These are phyloP conservation scores for Diadophis punctatus DNA, from an alignment of 2,113 vertebrate species.

Conservation along the genomic window DNA sequence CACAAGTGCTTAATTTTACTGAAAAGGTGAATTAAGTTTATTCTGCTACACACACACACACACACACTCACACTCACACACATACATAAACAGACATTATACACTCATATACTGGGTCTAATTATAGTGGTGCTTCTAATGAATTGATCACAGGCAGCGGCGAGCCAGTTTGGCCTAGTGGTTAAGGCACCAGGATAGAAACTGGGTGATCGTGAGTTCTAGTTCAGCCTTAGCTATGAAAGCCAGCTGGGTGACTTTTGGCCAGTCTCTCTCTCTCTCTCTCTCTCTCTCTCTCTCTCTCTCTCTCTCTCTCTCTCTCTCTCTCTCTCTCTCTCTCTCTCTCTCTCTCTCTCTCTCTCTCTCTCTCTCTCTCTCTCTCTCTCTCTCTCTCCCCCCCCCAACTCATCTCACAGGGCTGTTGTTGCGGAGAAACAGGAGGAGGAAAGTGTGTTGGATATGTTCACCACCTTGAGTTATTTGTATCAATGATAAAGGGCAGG, in stretches of 20 bases:
- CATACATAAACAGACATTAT: not conserved
- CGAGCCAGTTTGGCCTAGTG: not conserved
- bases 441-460: not conserved
- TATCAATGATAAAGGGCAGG: not conserved
- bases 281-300: too few relatives aligned
- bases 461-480: not conserved
- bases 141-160: not conserved
- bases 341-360: too few relatives aligned
- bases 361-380: too few relatives aligned
- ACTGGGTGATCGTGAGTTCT: too few relatives aligned
- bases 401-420: too few relatives aligned
- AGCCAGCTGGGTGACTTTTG: too few relatives aligned
- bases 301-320: too few relatives aligned
- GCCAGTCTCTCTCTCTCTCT: too few relatives aligned
- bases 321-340: too few relatives aligned
- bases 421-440: not conserved
- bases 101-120: not conserved
- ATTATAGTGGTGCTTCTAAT: not conserved
- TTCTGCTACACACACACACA: not conserved
- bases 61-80: not conserved
- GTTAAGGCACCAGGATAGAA: not conserved
- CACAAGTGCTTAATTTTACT: not conserved
- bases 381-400: too few relatives aligned
- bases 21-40: not conserved
- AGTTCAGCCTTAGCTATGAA: too few relatives aligned